A percentile compares a stretch with the other conserved stretches of the same genome.
Conservation (phyloP, 92 coral and sea anemone genomes). For the Diadumene lineata region DNA sequence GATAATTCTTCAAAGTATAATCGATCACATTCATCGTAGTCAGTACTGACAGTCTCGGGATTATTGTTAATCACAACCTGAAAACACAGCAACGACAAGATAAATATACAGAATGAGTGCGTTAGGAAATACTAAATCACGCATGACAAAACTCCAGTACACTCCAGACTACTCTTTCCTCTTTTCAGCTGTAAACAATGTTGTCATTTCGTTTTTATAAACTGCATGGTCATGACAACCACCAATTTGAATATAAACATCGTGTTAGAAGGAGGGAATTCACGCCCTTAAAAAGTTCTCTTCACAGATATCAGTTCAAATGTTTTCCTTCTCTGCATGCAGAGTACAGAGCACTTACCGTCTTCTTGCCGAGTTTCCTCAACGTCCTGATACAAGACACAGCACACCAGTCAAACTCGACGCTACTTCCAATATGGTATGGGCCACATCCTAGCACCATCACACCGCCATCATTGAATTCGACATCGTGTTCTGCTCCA, state of each 20-base stretch:
- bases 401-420: constrained; percentile 99
- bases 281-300: no score
- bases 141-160: background rate
- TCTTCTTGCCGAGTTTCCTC: constrained; percentile 79
- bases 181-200: no score
- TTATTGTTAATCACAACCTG: constrained; percentile 97
- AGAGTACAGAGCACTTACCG: constrained; percentile 60
- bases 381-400: constrained; percentile 94
- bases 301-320: no score
- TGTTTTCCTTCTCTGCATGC: background rate
- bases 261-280: no score
- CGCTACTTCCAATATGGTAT: constrained; percentile 99
- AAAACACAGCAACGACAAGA: constrained; percentile 92
- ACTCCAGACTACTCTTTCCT: background rate
- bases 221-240: no score
- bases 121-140: background rate
- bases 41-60: constrained; percentile 99
- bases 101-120: constrained; percentile 83
- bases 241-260: no score
- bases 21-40: constrained; percentile 96
- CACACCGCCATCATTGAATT: constrained; percentile 82
- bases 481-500: constrained; percentile 88
- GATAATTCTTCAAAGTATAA: constrained; percentile 99
- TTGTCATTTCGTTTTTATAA: no score
- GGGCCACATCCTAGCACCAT: constrained; percentile 99